These are phyloP conservation scores for Crenuchus spilurus DNA, from an alignment of 2,797 vertebrate genomes.

Conservation along the genomic window DNA sequence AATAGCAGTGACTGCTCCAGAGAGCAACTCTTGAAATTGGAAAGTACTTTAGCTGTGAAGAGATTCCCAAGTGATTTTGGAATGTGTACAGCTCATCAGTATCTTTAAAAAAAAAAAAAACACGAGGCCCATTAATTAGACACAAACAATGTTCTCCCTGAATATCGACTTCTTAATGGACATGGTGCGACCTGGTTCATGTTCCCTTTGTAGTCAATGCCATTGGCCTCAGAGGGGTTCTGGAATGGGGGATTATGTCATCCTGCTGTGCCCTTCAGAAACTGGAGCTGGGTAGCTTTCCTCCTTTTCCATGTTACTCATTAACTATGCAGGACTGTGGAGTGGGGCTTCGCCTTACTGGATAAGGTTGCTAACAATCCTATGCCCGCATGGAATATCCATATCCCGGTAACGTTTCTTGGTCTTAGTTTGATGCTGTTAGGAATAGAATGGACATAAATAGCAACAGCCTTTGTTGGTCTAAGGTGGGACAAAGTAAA, in stretches of 20 bases:
- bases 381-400: slow-evolving; percentile 43
- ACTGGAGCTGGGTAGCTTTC: slow-evolving; percentile 67
- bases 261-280: slow-evolving; percentile 75
- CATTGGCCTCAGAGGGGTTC: slow-evolving; percentile 69
- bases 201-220: slow-evolving; percentile 77
- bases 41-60: slow-evolving; percentile 36
- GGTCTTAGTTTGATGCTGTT: neutral
- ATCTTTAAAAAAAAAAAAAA: slow-evolving; percentile 66
- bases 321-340: slow-evolving; percentile 77
- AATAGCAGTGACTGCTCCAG: neutral
- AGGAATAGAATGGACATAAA: slow-evolving; percentile 13
- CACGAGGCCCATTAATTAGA: slow-evolving; percentile 79
- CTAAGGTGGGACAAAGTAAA: neutral
- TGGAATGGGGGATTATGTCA: slow-evolving; percentile 77
- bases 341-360: slow-evolving; percentile 56
- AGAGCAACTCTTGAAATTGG: slow-evolving; percentile 5
- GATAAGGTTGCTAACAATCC: slow-evolving; percentile 67
- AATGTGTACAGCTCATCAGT: slow-evolving; percentile 72
- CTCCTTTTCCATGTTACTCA: slow-evolving; percentile 65
- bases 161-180: slow-evolving; percentile 84
- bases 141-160: slow-evolving; percentile 75
- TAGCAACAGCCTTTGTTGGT: slow-evolving; percentile 3
- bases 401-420: slow-evolving; percentile 12
- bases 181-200: slow-evolving; percentile 75
- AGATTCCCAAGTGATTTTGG: slow-evolving; percentile 70